Evolutionary conservation across 2,113 vertebrate genomes (phyloP), one percentile per base, ranked within the genome.

Genomic region (Pitta sordida): DNA sequence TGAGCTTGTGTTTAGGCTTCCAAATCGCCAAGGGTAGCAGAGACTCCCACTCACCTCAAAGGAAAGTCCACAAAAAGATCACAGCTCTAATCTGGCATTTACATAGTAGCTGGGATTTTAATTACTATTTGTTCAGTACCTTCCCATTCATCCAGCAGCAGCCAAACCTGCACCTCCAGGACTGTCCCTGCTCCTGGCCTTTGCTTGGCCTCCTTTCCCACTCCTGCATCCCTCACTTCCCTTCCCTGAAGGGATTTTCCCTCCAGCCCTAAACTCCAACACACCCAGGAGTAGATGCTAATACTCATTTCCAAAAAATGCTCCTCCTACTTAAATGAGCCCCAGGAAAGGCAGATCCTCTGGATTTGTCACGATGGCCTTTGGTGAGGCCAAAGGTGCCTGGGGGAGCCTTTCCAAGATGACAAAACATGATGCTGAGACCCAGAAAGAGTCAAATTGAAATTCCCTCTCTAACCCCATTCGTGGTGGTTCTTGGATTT

Each of bases 71-170:
- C 91, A 83, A 70, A 95, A 96, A 96, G 93, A 96, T 95, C 96
- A 95, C 90, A 94, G 92, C 84, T 94, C 93, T 90, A 83, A 96
- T 90, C 71, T 96, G 93, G 87, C 95, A 96, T 95, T 96, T 96
- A 96, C 94, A 90, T 88, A 96, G 94, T 32, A 87, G 49, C 92
- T 94, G 69, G 91, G 89, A 91, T 93, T 95, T 94, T 95, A 92
- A 93, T 96, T 93, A 93, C 96, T 96, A 88, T 96, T 96, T 96
- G 78, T 74, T 96, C 95, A 94, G 93, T 4, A 41, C 67, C 86
- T 94, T 75, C 32, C 93, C 44, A 27, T 92, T 92, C 93, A 96
- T 89, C 85, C 94, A 87, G 83, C 56, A 83, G 30, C 67, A 92
- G 88, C 62, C 83, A 24, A 14, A 21, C 17, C 58, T 43, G 39